Evolutionary conservation across 2,113 vertebrate genomes (phyloP).

Genomic region (Daphoenositta chrysoptera): DNA sequence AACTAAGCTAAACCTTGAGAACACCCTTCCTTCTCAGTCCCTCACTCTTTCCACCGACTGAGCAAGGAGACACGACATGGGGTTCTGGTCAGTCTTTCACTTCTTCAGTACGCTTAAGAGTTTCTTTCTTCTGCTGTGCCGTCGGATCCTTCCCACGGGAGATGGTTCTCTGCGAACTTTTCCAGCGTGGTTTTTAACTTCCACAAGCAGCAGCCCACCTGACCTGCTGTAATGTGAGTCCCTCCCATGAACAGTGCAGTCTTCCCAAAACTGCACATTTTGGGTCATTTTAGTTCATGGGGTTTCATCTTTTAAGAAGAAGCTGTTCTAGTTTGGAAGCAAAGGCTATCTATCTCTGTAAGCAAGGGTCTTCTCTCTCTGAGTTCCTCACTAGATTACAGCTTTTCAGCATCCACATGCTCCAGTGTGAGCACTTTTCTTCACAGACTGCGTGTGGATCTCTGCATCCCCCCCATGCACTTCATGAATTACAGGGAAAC

Average conservation of each 20-base stretch:
- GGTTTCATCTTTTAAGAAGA: neutral
- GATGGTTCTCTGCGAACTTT: neutral
- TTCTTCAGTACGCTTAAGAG: neutral
- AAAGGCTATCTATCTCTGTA: neutral
- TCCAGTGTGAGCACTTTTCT: neutral
- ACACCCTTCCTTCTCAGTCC: neutral
- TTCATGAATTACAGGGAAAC: neutral
- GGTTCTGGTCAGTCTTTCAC: neutral
- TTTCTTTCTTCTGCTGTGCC: neutral
- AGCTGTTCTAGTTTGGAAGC: neutral
- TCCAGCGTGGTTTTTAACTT: neutral
- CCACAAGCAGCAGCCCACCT: neutral
- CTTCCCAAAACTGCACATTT: neutral
- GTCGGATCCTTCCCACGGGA: neutral
- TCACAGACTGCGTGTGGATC: neutral
- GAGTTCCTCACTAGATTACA: neutral
- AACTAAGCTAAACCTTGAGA: neutral
- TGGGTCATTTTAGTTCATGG: neutral
- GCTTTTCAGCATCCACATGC: neutral
- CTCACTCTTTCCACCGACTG: neutral
- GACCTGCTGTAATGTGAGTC: neutral
- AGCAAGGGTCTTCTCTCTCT: neutral
- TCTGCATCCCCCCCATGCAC: neutral
- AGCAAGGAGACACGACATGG: neutral
- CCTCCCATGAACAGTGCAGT: neutral